Conservation (phyloP, 2,888 invertebrate species). For the Maniola hyperantus region DNA sequence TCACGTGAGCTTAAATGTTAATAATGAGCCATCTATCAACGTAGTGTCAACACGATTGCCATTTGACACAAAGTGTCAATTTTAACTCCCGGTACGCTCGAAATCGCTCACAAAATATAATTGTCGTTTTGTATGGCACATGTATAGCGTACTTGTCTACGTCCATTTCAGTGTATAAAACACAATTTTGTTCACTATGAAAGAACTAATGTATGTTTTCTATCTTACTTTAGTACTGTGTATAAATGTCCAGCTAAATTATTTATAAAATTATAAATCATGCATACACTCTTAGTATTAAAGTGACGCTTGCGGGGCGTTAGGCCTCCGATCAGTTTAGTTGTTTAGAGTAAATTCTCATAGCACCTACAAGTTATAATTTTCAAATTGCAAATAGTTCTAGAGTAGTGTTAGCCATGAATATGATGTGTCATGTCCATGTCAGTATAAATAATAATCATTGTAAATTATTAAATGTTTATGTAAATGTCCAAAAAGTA, state of each 20-base stretch:
- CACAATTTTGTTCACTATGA: neutral
- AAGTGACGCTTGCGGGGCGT: conserved; percentile 69
- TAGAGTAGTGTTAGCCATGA: conserved; percentile 79
- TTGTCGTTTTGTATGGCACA: too few species aligned
- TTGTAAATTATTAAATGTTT: conserved; percentile 83
- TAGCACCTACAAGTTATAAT: conserved; percentile 77
- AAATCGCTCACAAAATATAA: too few species aligned
- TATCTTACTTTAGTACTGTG: conserved; percentile 63
- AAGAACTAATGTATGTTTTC: conserved; percentile 52
- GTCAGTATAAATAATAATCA: conserved; percentile 82
- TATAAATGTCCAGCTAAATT: conserved; percentile 77
- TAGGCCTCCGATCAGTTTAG: conserved; percentile 74
- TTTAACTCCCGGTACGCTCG: too few species aligned
- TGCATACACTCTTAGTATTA: conserved; percentile 81
- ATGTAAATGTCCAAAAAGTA: conserved; percentile 84
- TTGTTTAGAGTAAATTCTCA: conserved; percentile 76
- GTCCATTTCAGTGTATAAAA: too few species aligned
- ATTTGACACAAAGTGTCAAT: too few species aligned
- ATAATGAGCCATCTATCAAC: too few species aligned
- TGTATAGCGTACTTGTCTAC: too few species aligned
- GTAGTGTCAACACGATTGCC: too few species aligned
- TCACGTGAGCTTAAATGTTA: too few species aligned
- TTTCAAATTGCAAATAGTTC: conserved; percentile 78
- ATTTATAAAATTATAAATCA: conserved; percentile 77
- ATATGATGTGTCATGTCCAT: conserved; percentile 81